A percentile compares a stretch with the other conserved stretches of the same genome.
These are phyloP conservation scores for Hybognathus amarus DNA, from an alignment of 2,797 vertebrate genomes.

Conservation along the genomic window DNA sequence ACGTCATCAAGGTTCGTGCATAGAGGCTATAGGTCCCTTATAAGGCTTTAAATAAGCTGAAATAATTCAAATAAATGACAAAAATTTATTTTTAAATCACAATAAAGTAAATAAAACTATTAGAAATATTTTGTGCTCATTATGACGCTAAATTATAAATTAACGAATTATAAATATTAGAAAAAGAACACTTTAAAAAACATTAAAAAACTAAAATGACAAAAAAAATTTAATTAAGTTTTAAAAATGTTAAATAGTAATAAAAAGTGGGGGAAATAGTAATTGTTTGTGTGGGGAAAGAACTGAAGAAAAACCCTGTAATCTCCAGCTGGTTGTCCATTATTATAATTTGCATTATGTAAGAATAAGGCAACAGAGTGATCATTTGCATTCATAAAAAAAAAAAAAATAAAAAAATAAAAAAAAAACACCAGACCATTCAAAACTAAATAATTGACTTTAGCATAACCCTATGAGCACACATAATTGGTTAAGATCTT, in stretches of 20 bases:
- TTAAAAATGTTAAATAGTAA: not conserved
- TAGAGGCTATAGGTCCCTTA: not conserved
- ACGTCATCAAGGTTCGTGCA: too few relatives aligned
- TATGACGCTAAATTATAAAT: not conserved
- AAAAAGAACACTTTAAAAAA: too few relatives aligned
- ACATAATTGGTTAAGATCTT: not conserved
- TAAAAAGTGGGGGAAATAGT: too few relatives aligned
- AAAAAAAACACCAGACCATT: too few relatives aligned
- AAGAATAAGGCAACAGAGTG: not conserved
- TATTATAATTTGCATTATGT: not conserved
- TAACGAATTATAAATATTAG: not conserved
- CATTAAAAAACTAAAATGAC: not conserved
- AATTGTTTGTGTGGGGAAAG: not conserved
- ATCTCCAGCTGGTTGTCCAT: not conserved
- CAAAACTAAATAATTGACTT: not conserved
- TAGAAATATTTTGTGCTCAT: not conserved
- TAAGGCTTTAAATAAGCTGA: too few relatives aligned
- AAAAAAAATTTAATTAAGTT: not conserved
- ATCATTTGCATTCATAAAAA: not conserved
- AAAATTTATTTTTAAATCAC: not conserved
- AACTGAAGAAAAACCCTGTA: not conserved
- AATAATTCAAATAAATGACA: too few relatives aligned
- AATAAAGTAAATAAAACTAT: not conserved
- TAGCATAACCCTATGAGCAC: not conserved
- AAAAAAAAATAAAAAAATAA: too few relatives aligned